Evolutionary conservation across 53 echinoderm and acorn worm species (phyloP).

Genomic region (Luidia sarsii): DNA sequence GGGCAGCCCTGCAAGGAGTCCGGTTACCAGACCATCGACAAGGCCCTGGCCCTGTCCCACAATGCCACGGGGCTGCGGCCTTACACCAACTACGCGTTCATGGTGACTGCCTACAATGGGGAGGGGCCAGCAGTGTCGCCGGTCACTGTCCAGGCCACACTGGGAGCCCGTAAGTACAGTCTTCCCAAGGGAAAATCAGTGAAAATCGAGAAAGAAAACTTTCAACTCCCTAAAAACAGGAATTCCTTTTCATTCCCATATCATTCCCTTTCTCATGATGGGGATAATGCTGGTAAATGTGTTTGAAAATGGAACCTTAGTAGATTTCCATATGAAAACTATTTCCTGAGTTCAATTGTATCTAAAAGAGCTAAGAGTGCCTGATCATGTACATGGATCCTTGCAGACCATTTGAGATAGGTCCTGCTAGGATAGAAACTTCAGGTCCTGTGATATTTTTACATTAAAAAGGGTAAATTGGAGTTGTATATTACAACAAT

Average conservation of each 20-base stretch:
- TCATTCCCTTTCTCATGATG: too few species aligned
- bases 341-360: not conserved
- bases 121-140: slow-evolving; percentile 70
- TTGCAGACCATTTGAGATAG: too few species aligned
- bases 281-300: not conserved
- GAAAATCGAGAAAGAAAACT: too few species aligned
- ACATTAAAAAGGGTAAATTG: too few species aligned
- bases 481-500: too few species aligned
- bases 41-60: slow-evolving; percentile 65
- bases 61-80: slow-evolving; percentile 83
- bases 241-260: too few species aligned
- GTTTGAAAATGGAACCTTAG: not conserved
- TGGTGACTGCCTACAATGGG: slow-evolving; percentile 73
- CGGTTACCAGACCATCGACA: slow-evolving; percentile 49
- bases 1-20: slow-evolving; percentile 62
- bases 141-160: slow-evolving; percentile 56
- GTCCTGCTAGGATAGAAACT: too few species aligned
- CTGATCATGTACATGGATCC: too few species aligned
- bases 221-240: too few species aligned
- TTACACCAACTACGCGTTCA: slow-evolving; percentile 92
- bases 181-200: too few species aligned
- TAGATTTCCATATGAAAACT: not conserved
- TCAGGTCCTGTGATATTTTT: too few species aligned
- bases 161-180: slow-evolving; percentile 69
- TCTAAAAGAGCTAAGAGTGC: not conserved